These are phyloP conservation scores for Prolemur simus DNA, from an alignment of 2,113 vertebrate genomes.

Conservation along the genomic window DNA sequence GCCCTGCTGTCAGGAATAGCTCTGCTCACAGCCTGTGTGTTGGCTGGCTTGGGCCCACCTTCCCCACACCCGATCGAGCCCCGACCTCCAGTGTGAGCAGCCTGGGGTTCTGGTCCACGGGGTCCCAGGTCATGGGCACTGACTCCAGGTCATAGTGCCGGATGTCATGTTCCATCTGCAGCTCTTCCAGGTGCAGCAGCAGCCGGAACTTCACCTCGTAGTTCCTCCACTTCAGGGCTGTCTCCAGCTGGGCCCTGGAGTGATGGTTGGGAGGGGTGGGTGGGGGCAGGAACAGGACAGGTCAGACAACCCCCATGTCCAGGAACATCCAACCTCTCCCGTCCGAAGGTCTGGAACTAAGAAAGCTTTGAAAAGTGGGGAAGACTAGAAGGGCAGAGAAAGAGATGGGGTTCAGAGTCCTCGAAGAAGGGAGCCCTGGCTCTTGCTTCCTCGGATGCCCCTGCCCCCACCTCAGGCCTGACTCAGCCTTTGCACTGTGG, in stretches of 20 bases:
- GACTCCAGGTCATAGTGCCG: constrained; percentile 89
- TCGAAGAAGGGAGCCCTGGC: neutral
- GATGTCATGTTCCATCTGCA: constrained; percentile 94
- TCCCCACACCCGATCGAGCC: rapidly evolving
- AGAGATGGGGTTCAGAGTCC: neutral
- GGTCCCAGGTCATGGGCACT: constrained; percentile 84
- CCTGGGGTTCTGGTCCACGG: neutral
- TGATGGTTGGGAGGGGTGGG: neutral
- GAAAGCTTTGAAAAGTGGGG: neutral
- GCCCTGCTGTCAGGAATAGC: neutral
- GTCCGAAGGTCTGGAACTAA: neutral
- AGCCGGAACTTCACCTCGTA: constrained; percentile 88
- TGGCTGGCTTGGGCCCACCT: neutral
- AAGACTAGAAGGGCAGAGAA: neutral
- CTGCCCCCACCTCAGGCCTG: neutral
- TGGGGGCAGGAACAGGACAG: neutral
- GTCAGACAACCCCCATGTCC: neutral
- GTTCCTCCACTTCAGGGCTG: constrained; percentile 82
- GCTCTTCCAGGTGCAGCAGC: constrained; percentile 93
- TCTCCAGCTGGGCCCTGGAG: constrained; percentile 81
- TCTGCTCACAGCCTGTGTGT: neutral
- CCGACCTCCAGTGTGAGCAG: constrained; percentile 90
- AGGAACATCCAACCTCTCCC: neutral
- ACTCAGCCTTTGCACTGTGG: neutral
- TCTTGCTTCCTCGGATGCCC: neutral